These are phyloP conservation scores for Brachypterus glaber DNA, from an alignment of 2,888 invertebrate species.

Conservation along the genomic window DNA sequence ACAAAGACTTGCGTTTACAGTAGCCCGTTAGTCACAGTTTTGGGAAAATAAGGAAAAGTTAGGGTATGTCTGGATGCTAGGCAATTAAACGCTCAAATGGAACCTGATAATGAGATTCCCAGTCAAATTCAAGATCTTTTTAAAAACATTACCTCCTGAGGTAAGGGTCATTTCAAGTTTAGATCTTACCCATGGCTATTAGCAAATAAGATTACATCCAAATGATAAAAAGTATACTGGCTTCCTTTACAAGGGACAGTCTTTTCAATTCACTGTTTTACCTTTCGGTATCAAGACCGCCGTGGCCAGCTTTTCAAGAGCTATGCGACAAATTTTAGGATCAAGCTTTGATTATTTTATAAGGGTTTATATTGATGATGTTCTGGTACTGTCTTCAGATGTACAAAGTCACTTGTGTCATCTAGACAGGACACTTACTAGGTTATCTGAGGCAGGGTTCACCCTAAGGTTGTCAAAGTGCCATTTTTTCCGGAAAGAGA, in stretches of 20 bases:
- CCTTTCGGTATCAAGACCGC: slow-evolving; percentile 17
- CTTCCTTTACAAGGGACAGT: slow-evolving; percentile 17
- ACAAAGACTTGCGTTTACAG: too few species aligned
- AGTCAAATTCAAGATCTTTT: slow-evolving; percentile 14
- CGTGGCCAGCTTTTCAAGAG: slow-evolving; percentile 15
- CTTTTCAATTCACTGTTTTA: slow-evolving; percentile 18
- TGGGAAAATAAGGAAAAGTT: slow-evolving; percentile 8
- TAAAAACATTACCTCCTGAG: slow-evolving; percentile 17
- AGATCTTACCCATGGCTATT: slow-evolving; percentile 23
- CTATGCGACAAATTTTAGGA: slow-evolving; percentile 16
- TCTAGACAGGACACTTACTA: slow-evolving; percentile 13
- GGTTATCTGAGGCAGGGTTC: slow-evolving; percentile 15
- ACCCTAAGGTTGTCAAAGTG: slow-evolving; percentile 21
- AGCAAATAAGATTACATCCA: slow-evolving; percentile 20
- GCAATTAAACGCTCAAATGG: slow-evolving; percentile 11
- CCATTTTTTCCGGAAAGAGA: slow-evolving; percentile 16
- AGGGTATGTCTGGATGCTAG: slow-evolving; percentile 11
- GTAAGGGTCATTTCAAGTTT: slow-evolving; percentile 16
- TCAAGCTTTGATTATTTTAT: slow-evolving; percentile 14
- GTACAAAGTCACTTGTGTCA: slow-evolving; percentile 17
- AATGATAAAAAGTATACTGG: slow-evolving; percentile 21
- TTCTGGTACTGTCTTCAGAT: slow-evolving; percentile 15
- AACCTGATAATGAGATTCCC: slow-evolving; percentile 14
- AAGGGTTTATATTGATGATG: slow-evolving; percentile 16
- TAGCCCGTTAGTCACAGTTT: too few species aligned